Conservation (phyloP, 2,797 vertebrate genomes). For the Anas acuta region DNA sequence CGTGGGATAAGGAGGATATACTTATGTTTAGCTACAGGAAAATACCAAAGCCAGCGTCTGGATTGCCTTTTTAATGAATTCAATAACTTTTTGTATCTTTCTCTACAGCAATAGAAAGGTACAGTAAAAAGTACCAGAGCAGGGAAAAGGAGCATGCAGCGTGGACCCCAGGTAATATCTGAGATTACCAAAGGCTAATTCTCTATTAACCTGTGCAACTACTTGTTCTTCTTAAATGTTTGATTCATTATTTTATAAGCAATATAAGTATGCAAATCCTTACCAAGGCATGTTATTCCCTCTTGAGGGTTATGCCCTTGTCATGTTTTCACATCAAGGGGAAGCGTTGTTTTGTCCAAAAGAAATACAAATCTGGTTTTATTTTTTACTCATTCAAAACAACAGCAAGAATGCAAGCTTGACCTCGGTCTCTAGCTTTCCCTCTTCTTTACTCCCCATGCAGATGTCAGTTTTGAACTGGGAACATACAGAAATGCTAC, state of each 20-base stretch:
- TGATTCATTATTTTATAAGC: neutral
- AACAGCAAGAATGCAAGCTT: neutral
- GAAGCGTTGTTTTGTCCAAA: neutral
- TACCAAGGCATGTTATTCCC: neutral
- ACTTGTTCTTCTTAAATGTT: neutral
- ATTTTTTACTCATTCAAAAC: neutral
- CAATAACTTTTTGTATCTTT: neutral
- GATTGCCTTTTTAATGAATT: neutral
- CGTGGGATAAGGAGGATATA: neutral
- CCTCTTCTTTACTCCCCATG: neutral
- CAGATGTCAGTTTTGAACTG: neutral
- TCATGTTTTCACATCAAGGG: neutral
- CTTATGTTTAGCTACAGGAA: neutral
- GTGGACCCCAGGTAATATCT: constrained; percentile 72
- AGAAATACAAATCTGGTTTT: neutral
- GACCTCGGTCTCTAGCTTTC: neutral
- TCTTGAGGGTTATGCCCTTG: neutral
- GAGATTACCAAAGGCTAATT: neutral
- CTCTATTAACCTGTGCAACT: neutral
- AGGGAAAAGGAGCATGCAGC: constrained; percentile 40
- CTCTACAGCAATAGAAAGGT: constrained; percentile 70
- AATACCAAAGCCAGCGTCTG: neutral
- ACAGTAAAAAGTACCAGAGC: constrained; percentile 73
- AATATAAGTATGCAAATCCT: neutral
- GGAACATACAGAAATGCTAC: neutral